Percentiles rank a stretch among this genome's conserved stretches.
These are phyloP conservation scores for Trichogramma dendrolimi DNA, from an alignment of 2,888 invertebrate genomes.

Conservation along the genomic window DNA sequence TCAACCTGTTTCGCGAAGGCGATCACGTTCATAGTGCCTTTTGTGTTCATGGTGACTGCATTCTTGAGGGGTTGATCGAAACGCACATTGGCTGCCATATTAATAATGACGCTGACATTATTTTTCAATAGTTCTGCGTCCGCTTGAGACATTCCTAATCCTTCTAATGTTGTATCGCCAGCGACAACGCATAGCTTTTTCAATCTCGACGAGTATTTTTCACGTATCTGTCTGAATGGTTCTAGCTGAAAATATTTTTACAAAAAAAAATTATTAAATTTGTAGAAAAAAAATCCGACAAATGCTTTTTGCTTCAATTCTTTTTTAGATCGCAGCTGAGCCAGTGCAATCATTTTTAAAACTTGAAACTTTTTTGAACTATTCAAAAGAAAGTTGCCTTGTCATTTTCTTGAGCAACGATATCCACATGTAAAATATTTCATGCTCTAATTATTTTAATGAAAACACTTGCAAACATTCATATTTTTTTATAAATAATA, in stretches of 20 bases:
- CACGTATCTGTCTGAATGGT: conserved; percentile 52
- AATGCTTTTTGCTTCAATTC: too few species aligned
- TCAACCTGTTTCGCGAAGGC: conserved; percentile 49
- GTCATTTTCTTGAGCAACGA: too few species aligned
- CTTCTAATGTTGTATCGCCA: conserved; percentile 63
- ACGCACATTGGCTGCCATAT: conserved; percentile 82
- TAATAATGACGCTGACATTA: conserved; percentile 71
- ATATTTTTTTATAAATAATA: too few species aligned
- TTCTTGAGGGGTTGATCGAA: conserved; percentile 65
- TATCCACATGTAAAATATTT: not conserved
- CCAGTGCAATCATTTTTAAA: too few species aligned
- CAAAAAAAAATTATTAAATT: not conserved
- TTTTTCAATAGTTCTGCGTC: conserved; percentile 59
- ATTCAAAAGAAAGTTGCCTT: too few species aligned
- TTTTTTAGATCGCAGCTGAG: too few species aligned
- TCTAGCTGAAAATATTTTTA: conserved; percentile 39
- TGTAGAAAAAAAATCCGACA: not conserved
- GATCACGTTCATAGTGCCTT: conserved; percentile 58
- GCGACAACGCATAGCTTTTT: conserved; percentile 64
- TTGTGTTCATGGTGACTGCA: conserved; percentile 63
- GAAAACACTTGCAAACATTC: too few species aligned
- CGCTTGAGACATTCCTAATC: conserved; percentile 59
- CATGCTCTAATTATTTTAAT: not conserved
- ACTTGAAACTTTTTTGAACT: too few species aligned
- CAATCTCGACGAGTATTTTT: conserved; percentile 57